Evolutionary conservation across 37 sponge, comb jelly and placozoan genomes (phyloP), one percentile per base, ranked within the genome.

Genomic region (Theonella swinhoei): DNA sequence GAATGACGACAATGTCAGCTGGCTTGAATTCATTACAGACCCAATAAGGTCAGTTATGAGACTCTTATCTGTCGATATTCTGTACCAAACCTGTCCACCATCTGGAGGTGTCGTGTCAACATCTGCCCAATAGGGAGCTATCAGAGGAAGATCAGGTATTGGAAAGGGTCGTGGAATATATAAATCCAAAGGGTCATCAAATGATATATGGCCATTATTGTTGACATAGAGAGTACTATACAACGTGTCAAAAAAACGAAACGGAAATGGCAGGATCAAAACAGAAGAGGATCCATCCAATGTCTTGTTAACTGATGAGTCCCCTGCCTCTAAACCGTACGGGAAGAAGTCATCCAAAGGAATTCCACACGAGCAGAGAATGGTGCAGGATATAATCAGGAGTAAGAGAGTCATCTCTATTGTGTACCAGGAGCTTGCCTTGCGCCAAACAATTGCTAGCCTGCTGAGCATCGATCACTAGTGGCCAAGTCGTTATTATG

Each of bases 91-190:
- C 14, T 23, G n/a, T 17, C 82, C 82, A 1, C 66, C 58, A 75
- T 64, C 42, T 8, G 36, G 36, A 9, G 39, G 39, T 74, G 64
- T 74, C 2, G 84, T 83, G 67, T 83, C 84, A 5, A 74, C 67
- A 74, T 83, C 84, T 38, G 75, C 75, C 84, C 84, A 83, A 67
- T 23, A 83, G 14, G 75, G 61, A 61, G 84, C 67, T 39, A 83
- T 17, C 25, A 83, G 65, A 23, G 25, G 41, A 8, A 29, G 11
- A 11, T 30, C 38, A 3, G 3, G 20, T 5, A 71, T 2, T 73
- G 73, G 84, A 75, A 83, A 75, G 11, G 75, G 65, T 31, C 28
- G 22, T 2, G 84, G 84, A 59, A 30, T 39, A 26, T 1, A 83
- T 61, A 38, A 42, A 28, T 39, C 3, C 5, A 72, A 22, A 3